These are phyloP conservation scores for Meiosimyza platycephala DNA, from an alignment of 2,888 invertebrate species.

Conservation along the genomic window DNA sequence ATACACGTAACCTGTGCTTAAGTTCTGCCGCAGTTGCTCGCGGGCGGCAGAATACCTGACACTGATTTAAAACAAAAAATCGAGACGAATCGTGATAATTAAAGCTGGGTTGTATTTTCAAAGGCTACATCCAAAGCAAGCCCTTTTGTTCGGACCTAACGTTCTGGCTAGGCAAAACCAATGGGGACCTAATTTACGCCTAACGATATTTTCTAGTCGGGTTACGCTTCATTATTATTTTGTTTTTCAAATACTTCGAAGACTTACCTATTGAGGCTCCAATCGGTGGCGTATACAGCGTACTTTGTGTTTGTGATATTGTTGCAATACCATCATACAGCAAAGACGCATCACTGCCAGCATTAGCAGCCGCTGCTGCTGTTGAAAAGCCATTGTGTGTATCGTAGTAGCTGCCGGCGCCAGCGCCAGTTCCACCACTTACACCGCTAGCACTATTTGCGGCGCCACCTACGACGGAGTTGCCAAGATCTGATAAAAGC, in stretches of 20 bases:
- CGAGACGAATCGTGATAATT: too few relatives aligned
- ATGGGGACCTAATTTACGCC: too few relatives aligned
- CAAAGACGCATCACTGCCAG: conserved; percentile 69
- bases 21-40: too few relatives aligned
- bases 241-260: neutral
- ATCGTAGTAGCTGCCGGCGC: conserved; percentile 69
- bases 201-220: too few relatives aligned
- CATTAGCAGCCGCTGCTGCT: conserved; percentile 52
- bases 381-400: conserved; percentile 63
- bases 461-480: conserved; percentile 67
- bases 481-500: conserved; percentile 83
- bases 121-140: too few relatives aligned
- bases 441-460: conserved; percentile 52
- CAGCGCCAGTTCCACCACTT: conserved; percentile 58
- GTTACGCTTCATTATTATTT: too few relatives aligned
- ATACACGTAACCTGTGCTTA: too few relatives aligned
- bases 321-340: conserved; percentile 79
- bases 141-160: too few relatives aligned
- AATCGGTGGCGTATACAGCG: conserved; percentile 83
- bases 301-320: conserved; percentile 79
- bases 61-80: too few relatives aligned
- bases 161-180: too few relatives aligned
- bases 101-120: too few relatives aligned
- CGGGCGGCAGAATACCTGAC: too few relatives aligned
- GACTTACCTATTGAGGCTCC: conserved; percentile 76